Evolutionary conservation across 2,888 invertebrate genomes (phyloP).

Genomic region (Gymnoscelis rufifasciata): DNA sequence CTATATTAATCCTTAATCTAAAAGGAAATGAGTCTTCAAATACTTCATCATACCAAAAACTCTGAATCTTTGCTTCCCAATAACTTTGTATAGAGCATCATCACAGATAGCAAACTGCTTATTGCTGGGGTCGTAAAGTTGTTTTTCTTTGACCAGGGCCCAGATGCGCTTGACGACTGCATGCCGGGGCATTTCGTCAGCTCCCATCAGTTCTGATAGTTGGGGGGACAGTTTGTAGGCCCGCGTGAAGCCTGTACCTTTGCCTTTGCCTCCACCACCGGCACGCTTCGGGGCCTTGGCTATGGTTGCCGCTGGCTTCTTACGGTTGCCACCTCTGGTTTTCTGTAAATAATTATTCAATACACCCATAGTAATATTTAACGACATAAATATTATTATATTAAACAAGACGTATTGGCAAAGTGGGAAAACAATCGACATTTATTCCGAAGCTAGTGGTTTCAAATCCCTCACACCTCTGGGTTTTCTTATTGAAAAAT

Average conservation of each 20-base stretch:
- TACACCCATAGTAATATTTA: too few relatives aligned
- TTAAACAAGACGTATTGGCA: too few relatives aligned
- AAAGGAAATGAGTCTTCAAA: slow-evolving; percentile 91
- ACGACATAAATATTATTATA: too few relatives aligned
- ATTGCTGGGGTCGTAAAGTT: slow-evolving; percentile 95
- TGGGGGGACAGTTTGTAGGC: slow-evolving; percentile 91
- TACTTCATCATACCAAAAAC: slow-evolving; percentile 99
- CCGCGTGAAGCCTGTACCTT: slow-evolving; percentile 89
- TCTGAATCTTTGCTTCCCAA: slow-evolving; percentile 94
- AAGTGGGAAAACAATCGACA: too few relatives aligned
- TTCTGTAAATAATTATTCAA: slow-evolving; percentile 9
- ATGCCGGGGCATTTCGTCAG: slow-evolving; percentile 90
- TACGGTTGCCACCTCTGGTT: slow-evolving; percentile 65
- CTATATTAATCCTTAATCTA: slow-evolving; percentile 30
- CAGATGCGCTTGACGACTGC: slow-evolving; percentile 94
- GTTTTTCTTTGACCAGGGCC: slow-evolving; percentile 92
- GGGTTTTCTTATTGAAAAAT: too few relatives aligned
- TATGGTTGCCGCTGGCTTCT: slow-evolving; percentile 57
- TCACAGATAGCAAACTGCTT: slow-evolving; percentile 97
- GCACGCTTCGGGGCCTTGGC: slow-evolving; percentile 36
- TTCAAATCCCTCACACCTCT: too few relatives aligned
- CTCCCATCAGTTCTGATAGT: slow-evolving; percentile 90
- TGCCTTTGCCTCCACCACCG: slow-evolving; percentile 34
- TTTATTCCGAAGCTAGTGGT: too few relatives aligned
- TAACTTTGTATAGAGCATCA: slow-evolving; percentile 91